Base-by-base conservation (phyloP, 2,797 vertebrate species). In the Coilia nasus region DNA sequence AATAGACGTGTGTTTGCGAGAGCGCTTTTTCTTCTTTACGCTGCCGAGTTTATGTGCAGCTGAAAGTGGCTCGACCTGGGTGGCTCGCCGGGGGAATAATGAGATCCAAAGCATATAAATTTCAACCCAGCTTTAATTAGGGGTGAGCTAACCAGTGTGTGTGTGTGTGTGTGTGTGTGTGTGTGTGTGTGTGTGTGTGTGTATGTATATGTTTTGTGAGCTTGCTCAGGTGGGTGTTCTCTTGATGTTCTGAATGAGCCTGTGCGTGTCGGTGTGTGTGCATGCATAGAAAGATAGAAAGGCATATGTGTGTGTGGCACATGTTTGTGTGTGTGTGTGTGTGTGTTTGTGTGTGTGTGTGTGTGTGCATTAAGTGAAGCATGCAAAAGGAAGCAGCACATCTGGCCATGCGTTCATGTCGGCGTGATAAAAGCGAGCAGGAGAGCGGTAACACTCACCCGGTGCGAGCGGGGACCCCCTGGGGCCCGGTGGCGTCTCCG, bases 371-470 rank as follows among this genome's bases (percentile, higher is more conserved):
- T 44, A 44, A 44, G 17, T 17, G 14, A 78, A 78, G 71, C 71
- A 78, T 78, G 71, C 31, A 21, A 59, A 85, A 31, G 31, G 46
- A 31, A 41, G 31, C 50, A 62, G 9, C 44, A 81, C 67, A 46
- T 28, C 17, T 47, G 71, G 12, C 15, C 35, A 35, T 44, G 57
- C n/a, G 9, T 62, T 59, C 67, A 75, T 75, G 17, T 21, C 67
- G 17, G 67, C 17, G 14, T 41, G 71, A 78, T 78, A 78, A 78
- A 78, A 78, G 31, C 44, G 71, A 78, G 17, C 31, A 78, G 1
- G 6, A 54, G 46, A 56, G n/a, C 9, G 60, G 12, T 19, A 31
- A 47, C 23, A 93, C 94, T 95, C 89, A 95, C 95, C 95, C 94
- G 0, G 15, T 91, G 19, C 90, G 90, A 15, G 78, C 59, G 0